Percentiles rank a stretch among this genome's conserved stretches.
Evolutionary conservation across 92 coral and sea anemone genomes (phyloP).

Genomic region (Paramuricea clavata): DNA sequence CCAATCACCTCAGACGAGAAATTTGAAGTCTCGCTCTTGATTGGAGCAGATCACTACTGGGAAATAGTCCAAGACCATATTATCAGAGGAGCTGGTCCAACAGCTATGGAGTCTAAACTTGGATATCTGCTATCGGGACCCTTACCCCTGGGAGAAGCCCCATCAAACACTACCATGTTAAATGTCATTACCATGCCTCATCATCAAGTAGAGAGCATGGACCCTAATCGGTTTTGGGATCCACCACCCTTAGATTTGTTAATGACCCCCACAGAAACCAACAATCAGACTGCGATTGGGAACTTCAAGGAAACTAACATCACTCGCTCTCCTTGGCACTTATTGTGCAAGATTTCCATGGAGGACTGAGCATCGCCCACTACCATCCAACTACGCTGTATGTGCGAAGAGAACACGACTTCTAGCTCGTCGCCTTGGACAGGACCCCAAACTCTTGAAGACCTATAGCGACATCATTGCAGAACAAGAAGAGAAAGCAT

Average conservation of each 20-base stretch:
- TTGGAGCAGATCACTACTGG: constrained; percentile 74
- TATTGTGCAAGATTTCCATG: constrained; percentile 62
- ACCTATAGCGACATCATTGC: constrained; percentile 54
- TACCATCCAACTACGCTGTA: constrained; percentile 35
- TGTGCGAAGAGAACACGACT: too few species aligned
- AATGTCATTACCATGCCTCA: background rate
- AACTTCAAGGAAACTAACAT: constrained; percentile 39
- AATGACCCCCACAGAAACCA: too few species aligned
- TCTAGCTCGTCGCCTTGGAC: background rate
- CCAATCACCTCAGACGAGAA: constrained; percentile 53
- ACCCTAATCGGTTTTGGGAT: background rate
- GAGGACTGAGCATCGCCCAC: constrained; percentile 55
- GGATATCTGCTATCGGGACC: constrained; percentile 71
- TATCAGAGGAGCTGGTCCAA: constrained; percentile 56
- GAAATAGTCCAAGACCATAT: constrained; percentile 55
- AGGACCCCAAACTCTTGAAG: constrained; percentile 36
- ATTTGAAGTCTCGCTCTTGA: constrained; percentile 59
- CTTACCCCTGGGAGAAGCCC: background rate
- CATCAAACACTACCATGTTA: background rate
- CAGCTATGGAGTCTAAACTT: constrained; percentile 63
- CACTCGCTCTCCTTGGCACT: constrained; percentile 41
- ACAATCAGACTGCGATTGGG: background rate
- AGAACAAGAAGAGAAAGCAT: constrained; percentile 61
- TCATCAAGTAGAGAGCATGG: background rate
- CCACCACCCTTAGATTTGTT: background rate